Evolutionary conservation across 2,113 vertebrate genomes (phyloP).

Genomic region (Tringa solitaria): DNA sequence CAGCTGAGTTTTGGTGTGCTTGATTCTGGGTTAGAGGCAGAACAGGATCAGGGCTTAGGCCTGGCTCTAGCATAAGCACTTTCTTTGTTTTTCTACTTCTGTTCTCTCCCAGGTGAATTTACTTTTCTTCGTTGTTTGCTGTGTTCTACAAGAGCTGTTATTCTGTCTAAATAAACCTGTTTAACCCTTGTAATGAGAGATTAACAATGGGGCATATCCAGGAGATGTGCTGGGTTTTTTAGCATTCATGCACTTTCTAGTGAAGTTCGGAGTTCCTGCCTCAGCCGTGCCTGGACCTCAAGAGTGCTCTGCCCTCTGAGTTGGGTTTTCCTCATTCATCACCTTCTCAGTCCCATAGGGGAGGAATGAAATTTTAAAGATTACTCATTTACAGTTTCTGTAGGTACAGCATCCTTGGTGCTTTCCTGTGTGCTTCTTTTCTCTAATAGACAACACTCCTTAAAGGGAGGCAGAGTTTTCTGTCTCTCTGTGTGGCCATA

Average conservation of each 20-base stretch:
- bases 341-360: not conserved
- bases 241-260: not conserved
- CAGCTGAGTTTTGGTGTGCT: not conserved
- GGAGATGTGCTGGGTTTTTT: not conserved
- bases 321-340: not conserved
- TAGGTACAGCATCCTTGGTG: not conserved
- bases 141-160: not conserved
- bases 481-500: not conserved
- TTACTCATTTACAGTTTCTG: not conserved
- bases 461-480: not conserved
- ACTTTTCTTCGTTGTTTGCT: not conserved
- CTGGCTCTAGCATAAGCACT: not conserved
- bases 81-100: not conserved
- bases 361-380: not conserved
- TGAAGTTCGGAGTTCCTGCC: not conserved
- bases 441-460: not conserved
- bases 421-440: not conserved
- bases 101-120: not conserved
- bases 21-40: not conserved
- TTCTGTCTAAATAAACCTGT: not conserved
- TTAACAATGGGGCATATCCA: not conserved
- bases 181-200: not conserved
- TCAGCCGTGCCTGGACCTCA: fast-evolving
- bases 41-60: not conserved
- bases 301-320: not conserved